Percentiles rank a stretch among this genome's conserved stretches.
Evolutionary conservation across 1,140 invertebrate genomes (phyloP).

Genomic region (Drosophila obscura): DNA sequence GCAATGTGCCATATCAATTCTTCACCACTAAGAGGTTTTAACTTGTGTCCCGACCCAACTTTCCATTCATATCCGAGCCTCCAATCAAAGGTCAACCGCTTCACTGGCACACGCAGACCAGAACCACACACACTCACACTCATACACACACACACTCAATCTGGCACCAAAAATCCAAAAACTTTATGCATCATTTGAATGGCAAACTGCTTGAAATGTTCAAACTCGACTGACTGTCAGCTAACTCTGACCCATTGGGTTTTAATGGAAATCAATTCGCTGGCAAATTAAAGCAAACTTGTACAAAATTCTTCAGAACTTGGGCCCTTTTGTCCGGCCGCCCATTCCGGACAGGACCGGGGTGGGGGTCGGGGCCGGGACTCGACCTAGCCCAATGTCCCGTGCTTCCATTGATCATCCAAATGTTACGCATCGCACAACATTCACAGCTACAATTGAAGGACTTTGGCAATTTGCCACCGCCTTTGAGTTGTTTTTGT

Average conservation of each 20-base stretch:
- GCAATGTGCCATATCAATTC: too few relatives aligned
- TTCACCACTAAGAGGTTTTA: slow-evolving; percentile 44
- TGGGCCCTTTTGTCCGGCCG: not conserved
- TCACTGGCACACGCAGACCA: slow-evolving; percentile 19
- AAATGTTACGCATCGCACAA: slow-evolving; percentile 55
- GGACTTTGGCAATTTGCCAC: slow-evolving; percentile 64
- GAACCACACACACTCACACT: too few relatives aligned
- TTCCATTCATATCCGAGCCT: slow-evolving; percentile 6
- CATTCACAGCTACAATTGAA: slow-evolving; percentile 54
- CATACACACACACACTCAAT: not conserved
- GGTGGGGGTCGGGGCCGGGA: too few relatives aligned
- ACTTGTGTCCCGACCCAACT: slow-evolving; percentile 22
- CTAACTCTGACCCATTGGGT: slow-evolving; percentile 11
- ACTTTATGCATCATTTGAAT: slow-evolving; percentile 74
- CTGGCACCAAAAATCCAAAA: slow-evolving; percentile 20
- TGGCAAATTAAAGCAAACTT: slow-evolving; percentile 59
- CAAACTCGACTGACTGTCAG: slow-evolving; percentile 22
- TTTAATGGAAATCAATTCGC: slow-evolving; percentile 71
- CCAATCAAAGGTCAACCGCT: slow-evolving; percentile 54
- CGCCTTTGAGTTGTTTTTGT: slow-evolving; percentile 61
- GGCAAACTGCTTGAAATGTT: slow-evolving; percentile 50
- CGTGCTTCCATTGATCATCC: slow-evolving; percentile 56
- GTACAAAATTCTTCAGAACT: slow-evolving; percentile 55
- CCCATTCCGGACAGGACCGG: too few relatives aligned
- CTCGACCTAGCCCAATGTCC: slow-evolving; percentile 11